Conservation (phyloP, 2,113 vertebrate genomes). For the Colius striatus region DNA sequence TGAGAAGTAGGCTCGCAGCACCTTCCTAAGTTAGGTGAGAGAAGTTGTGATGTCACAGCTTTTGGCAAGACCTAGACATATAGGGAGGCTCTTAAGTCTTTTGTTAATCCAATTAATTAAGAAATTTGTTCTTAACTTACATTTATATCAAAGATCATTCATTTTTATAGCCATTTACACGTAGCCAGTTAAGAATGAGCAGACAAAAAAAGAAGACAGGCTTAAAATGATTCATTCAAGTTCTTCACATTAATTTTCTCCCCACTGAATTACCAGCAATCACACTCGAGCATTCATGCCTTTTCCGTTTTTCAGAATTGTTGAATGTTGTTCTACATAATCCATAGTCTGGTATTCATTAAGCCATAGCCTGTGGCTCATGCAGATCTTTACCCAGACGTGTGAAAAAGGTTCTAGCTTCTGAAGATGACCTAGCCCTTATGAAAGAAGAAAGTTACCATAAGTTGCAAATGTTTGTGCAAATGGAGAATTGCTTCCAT, state of each 20-base stretch:
- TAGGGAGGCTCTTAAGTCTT: neutral
- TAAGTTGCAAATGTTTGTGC: neutral
- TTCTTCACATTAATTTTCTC: slow-evolving; percentile 3
- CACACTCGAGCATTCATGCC: neutral
- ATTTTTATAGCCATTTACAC: neutral
- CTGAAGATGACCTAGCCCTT: neutral
- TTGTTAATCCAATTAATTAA: neutral
- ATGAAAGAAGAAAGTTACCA: neutral
- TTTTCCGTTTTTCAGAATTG: neutral
- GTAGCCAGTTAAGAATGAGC: neutral
- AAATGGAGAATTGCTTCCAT: neutral
- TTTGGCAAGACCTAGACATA: neutral
- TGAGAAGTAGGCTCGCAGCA: neutral
- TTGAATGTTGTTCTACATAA: neutral
- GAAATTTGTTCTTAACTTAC: neutral
- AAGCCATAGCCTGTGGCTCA: neutral
- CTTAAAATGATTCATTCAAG: slow-evolving; percentile 1
- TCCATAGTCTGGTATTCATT: neutral
- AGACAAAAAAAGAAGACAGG: neutral
- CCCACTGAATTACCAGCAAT: neutral
- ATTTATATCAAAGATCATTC: neutral
- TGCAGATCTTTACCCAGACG: neutral
- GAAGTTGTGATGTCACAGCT: neutral
- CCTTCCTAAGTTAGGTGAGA: neutral
- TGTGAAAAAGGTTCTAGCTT: neutral